Evolutionary conservation across 2,888 invertebrate species (phyloP).

Genomic region (Meliscaeva auricollis): DNA sequence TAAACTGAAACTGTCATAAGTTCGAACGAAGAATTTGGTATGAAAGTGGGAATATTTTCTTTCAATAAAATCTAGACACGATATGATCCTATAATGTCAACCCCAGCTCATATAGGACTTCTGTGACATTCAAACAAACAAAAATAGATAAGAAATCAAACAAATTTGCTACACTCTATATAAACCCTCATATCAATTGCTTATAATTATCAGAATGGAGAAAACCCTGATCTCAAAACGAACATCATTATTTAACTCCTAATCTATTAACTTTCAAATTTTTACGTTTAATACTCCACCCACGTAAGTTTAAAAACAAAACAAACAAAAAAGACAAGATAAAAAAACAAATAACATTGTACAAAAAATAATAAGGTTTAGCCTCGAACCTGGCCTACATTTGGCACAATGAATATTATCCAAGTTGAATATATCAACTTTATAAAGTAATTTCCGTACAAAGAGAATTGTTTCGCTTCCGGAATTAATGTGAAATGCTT

Average conservation of each 20-base stretch:
- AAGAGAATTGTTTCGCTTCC: not conserved
- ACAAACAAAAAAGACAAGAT: not conserved
- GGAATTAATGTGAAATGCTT: constrained; percentile 13
- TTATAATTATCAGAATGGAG: not conserved
- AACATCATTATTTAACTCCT: not conserved
- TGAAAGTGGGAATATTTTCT: no score
- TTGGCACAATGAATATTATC: not conserved
- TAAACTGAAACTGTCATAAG: no score
- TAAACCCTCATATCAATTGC: no score
- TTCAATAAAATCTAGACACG: no score
- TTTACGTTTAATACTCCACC: constrained; percentile 7
- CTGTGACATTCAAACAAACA: no score
- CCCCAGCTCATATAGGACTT: no score
- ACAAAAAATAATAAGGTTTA: constrained; percentile 9
- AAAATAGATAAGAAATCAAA: no score
- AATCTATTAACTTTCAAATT: not conserved
- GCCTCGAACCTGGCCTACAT: constrained; percentile 40
- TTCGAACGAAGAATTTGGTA: no score
- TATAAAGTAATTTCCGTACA: constrained; percentile 6
- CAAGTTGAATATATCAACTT: not conserved
- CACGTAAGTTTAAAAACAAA: constrained; percentile 13
- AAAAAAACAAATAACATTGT: not conserved
- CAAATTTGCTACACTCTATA: no score
- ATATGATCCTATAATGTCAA: no score
- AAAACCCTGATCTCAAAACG: constrained; percentile 28